A percentile compares a stretch with the other conserved stretches of the same genome.
phyloP scores from a whole-genome alignment of 2,113 vertebrate genomes.

The Hippoglossus stenolepis region DNA sequence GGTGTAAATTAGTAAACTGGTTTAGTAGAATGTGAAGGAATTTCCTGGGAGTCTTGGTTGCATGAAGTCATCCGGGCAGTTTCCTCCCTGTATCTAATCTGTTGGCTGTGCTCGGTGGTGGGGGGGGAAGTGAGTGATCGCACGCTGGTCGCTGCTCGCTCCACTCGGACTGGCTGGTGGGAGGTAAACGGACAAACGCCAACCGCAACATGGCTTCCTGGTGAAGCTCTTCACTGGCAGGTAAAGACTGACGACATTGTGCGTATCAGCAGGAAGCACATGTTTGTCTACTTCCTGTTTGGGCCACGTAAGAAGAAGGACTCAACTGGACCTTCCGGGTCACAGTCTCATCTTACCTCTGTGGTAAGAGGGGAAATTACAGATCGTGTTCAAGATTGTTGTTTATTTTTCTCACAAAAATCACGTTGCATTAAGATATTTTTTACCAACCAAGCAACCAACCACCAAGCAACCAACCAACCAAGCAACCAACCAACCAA shows the following conservation, averaged over 20 bases:
- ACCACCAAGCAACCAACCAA: too few species aligned
- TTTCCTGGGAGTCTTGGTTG: background rate
- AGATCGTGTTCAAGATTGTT: too few species aligned
- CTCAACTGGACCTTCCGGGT: background rate
- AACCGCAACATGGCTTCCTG: background rate
- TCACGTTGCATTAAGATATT: too few species aligned
- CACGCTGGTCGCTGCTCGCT: background rate
- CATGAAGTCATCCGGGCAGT: background rate
- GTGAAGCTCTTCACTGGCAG: background rate
- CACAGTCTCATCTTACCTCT: too few species aligned
- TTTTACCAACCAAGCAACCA: too few species aligned
- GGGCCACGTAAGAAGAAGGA: background rate
- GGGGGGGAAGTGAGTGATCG: background rate
- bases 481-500: too few species aligned
- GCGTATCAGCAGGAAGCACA: constrained; percentile 11
- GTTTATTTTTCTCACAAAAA: too few species aligned
- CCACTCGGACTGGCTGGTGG: too few species aligned
- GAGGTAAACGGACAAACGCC: background rate
- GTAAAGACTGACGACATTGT: background rate
- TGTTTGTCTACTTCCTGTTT: background rate
- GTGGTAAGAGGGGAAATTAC: too few species aligned
- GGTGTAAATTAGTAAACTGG: too few species aligned
- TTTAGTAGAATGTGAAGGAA: too few species aligned
- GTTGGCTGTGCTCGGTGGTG: background rate
- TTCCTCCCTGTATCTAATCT: background rate